Conservation (phyloP, 1,140 invertebrate species). For the Drosophila sp. region DNA sequence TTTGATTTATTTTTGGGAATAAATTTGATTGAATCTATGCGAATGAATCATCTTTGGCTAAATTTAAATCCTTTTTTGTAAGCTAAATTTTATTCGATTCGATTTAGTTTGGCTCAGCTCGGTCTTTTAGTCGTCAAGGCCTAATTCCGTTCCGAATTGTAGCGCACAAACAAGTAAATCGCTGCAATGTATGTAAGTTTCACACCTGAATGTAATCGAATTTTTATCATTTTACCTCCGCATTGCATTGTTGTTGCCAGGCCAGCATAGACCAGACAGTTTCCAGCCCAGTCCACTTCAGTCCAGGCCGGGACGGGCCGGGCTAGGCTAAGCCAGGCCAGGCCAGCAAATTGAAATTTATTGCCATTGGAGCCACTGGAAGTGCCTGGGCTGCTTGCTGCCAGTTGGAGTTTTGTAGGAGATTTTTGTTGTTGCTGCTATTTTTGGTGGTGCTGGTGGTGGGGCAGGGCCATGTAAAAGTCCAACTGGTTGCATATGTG, state of each 20-base stretch:
- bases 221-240: slow-evolving; percentile 80
- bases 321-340: slow-evolving; percentile 26
- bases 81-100: slow-evolving; percentile 20
- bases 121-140: slow-evolving; percentile 30
- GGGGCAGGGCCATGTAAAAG: slow-evolving; percentile 52
- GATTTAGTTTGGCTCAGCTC: slow-evolving; percentile 7
- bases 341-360: slow-evolving; percentile 79
- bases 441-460: slow-evolving; percentile 8
- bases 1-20: too few relatives aligned
- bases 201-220: slow-evolving; percentile 81
- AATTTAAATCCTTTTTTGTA: too few relatives aligned
- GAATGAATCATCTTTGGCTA: too few relatives aligned
- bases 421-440: slow-evolving; percentile 16
- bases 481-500: slow-evolving; percentile 76
- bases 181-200: slow-evolving; percentile 74
- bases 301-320: background rate
- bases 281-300: slow-evolving; percentile 28
- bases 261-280: slow-evolving; percentile 31
- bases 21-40: too few relatives aligned
- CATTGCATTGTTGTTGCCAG: slow-evolving; percentile 79
- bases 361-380: slow-evolving; percentile 76
- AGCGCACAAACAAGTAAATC: slow-evolving; percentile 72
- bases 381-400: slow-evolving; percentile 57
- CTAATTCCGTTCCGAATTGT: slow-evolving; percentile 39
- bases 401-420: slow-evolving; percentile 6